Conservation (phyloP, 2,888 invertebrate genomes). For the Endomychus coccineus region DNA sequence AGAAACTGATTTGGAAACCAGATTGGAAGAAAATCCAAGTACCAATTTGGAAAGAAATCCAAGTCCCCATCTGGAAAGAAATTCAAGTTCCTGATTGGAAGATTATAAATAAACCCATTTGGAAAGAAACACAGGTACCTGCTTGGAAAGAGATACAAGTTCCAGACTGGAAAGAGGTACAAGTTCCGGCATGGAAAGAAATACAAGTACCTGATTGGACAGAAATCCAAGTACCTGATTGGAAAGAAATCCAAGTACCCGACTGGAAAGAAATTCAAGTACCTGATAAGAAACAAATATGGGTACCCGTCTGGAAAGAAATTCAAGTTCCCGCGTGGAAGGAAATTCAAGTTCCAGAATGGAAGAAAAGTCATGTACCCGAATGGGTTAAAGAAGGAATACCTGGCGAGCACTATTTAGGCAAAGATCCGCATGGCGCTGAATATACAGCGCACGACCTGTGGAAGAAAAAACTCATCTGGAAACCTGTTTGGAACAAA, state of each 20-base stretch:
- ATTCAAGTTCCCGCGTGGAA: slow-evolving; percentile 65
- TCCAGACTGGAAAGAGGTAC: slow-evolving; percentile 62
- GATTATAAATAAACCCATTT: slow-evolving; percentile 62
- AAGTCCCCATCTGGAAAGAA: slow-evolving; percentile 72
- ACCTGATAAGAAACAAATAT: slow-evolving; percentile 59
- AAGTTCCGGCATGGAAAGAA: slow-evolving; percentile 65
- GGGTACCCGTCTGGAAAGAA: slow-evolving; percentile 60
- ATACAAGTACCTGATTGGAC: slow-evolving; percentile 64
- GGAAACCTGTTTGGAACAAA: slow-evolving; percentile 58
- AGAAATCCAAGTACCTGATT: slow-evolving; percentile 56
- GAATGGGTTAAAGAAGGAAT: slow-evolving; percentile 71
- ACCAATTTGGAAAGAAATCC: slow-evolving; percentile 58
- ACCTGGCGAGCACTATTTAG: slow-evolving; percentile 70
- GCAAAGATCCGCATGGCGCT: slow-evolving; percentile 75
- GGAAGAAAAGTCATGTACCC: slow-evolving; percentile 69
- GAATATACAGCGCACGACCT: slow-evolving; percentile 75
- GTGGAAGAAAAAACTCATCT: slow-evolving; percentile 69
- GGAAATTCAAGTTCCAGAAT: slow-evolving; percentile 56
- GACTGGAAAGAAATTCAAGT: slow-evolving; percentile 60
- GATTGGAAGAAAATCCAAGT: slow-evolving; percentile 67
- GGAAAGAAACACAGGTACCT: slow-evolving; percentile 74
- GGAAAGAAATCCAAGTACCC: slow-evolving; percentile 58
- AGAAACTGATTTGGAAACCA: slow-evolving; percentile 64
- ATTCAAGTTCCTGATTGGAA: slow-evolving; percentile 73
- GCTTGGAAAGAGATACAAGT: slow-evolving; percentile 70